Evolutionary conservation across 35 echinoderm and acorn worm genomes (phyloP), one percentile per base, ranked within the genome.

Genomic region (Amphiura filiformis): DNA sequence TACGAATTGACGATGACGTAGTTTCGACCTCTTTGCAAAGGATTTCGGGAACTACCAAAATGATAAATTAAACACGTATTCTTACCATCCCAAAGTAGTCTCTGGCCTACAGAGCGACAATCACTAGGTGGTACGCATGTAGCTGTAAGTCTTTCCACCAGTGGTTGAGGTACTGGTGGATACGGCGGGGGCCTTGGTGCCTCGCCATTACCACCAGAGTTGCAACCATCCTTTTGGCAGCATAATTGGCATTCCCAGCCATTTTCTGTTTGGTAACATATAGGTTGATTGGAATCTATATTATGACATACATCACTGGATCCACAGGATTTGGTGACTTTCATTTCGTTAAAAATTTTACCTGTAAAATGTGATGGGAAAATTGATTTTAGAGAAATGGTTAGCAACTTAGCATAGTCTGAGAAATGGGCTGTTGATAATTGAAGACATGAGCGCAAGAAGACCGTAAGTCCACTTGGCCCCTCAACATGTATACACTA

Each of bases 151-250:
- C 91, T 35, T 57, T 77, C 32, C 75, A 93, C 85, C 34, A 93
- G 65, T 33, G 91, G 91, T 7, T 88, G 56, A 40, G 91, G 91
- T 32, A 93, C 86, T 32, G 91, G 91, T 37, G 91, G 91, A 75
- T 83, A 88, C n/a, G 91, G 91, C 0, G 91, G 91, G 2, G 91
- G 91, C 76, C 91, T 40, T 37, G 80, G 80, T 76, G 88, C 56
- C 52, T 82, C 47, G 30, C 91, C 91, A 26, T 61, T 47, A 26
- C 57, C 91, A 57, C 91, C 91, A 40, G 76, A 82, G 47, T 93
- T 93, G 80, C 91, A 93, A 15, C 18, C 47, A 39, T 88, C 52
- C 0, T 83, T 86, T 38, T 57, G 79, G 80, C 91, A 93, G 36
- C 91, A 93, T 36, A 88, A 42, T 39, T 44, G 75, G 76, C 91